Evolutionary conservation across 2,113 vertebrate species (phyloP), one percentile per base, ranked within the genome.

Genomic region (Lota lota): DNA sequence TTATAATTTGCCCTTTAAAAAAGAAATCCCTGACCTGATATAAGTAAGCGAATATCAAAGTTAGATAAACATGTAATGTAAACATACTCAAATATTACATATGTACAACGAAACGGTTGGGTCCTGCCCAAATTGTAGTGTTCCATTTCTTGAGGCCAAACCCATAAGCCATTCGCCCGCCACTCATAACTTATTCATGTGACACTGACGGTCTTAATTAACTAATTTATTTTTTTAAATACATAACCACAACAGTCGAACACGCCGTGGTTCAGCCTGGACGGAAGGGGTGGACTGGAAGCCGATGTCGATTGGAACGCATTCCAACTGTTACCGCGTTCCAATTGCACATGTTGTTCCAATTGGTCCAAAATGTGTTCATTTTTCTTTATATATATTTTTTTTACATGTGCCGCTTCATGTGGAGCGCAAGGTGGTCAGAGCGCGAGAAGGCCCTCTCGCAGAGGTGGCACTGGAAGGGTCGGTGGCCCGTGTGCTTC

Each of bases 371-470:
- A 22, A 61, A 61, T 16, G 74, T 69, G 0, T 0, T 50, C 4
- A n/a, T 1, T 63, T 53, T 53, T 53, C 3, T 53, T 12, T 53
- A 12, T 50, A 12, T 53, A 11, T 53, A 2, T 15, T 54, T 6
- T 63, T 54, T 65, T 90, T 89, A 97, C 93, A 96, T 92, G 85
- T 97, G 95, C 80, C 95, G 91, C 91, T 97, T 97, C 95, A 97
- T 97, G 88, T 97, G 95, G 62, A 97, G 93, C n/a, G 95, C 95
- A 1, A 97, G 86, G 80, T 96, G 95, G 76, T 96, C 95, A 0
- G 95, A 96, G 17, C 95, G 91, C 59, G 95, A 97, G 86, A 97
- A 97, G 0, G 95, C 94, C 4, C 95, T 85, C 72, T 96, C 95
- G 2, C 95, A 97, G 70, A 96, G 92, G 79, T 96, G 94, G 63